Percentiles rank a stretch among this genome's conserved stretches.
These are phyloP conservation scores for Aurelia coerulea DNA, from an alignment of 30 jellyfish, hydroid and myxozoan species.

Conservation along the genomic window DNA sequence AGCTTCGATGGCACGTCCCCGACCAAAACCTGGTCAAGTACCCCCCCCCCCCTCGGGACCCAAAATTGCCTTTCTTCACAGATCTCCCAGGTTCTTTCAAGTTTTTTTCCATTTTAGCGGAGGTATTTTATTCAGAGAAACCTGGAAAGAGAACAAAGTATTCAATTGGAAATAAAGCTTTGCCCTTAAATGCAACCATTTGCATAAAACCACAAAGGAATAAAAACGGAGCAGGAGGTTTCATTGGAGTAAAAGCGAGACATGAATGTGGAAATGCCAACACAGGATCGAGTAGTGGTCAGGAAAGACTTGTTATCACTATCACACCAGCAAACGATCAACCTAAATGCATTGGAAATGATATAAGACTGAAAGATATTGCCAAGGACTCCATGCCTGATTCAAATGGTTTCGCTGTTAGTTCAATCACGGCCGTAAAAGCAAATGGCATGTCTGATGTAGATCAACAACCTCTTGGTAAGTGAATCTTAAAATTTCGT, in stretches of 20 bases:
- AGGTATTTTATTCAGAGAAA: background rate
- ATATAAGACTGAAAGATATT: background rate
- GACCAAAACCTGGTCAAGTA: no score
- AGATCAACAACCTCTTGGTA: background rate
- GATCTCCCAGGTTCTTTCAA: background rate
- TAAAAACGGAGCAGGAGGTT: background rate
- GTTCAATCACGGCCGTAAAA: background rate
- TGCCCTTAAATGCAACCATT: background rate
- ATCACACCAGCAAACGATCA: background rate
- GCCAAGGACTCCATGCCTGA: background rate
- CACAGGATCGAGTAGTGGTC: background rate
- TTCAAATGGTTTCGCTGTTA: background rate
- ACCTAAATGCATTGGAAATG: background rate
- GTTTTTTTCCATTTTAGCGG: background rate
- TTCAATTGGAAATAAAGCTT: background rate
- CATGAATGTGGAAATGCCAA: background rate
- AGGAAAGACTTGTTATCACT: background rate
- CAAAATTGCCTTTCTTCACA: no score
- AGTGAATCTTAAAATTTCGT: background rate
- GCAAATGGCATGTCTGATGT: conserved; percentile 1
- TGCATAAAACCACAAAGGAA: conserved; percentile 1
- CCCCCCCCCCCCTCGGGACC: no score
- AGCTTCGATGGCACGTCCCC: no score
- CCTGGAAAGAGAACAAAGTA: background rate
- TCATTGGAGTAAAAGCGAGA: background rate